A percentile compares a stretch with the other conserved stretches of the same genome.
Evolutionary conservation across 2,888 invertebrate genomes (phyloP).

Genomic region (Drosophila heteroneura): DNA sequence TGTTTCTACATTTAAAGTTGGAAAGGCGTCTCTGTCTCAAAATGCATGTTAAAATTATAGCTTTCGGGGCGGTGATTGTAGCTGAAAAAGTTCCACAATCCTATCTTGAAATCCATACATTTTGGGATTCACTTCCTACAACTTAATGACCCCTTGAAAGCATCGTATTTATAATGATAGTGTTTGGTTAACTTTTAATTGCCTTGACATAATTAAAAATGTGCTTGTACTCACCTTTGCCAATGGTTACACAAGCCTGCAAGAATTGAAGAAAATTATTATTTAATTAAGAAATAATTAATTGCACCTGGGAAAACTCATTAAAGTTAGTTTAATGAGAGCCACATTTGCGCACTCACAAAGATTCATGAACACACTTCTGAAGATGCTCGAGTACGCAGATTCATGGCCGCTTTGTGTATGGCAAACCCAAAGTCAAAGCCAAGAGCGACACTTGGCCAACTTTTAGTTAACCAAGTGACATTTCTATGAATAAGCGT

Average conservation of each 20-base stretch:
- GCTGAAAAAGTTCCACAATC: neutral
- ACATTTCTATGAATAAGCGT: conserved; percentile 31
- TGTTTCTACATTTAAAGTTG: neutral
- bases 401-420: conserved; percentile 54
- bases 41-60: no score
- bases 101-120: neutral
- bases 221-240: conserved; percentile 47
- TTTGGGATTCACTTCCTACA: neutral
- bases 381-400: conserved; percentile 26
- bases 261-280: conserved; percentile 34
- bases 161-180: neutral
- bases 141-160: neutral
- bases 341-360: conserved; percentile 3
- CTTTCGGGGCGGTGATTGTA: neutral
- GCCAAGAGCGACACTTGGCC: conserved; percentile 54
- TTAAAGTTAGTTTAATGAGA: neutral
- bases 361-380: neutral
- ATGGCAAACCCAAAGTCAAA: conserved; percentile 42
- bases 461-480: conserved; percentile 43
- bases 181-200: neutral
- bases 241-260: conserved; percentile 43
- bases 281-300: conserved; percentile 36
- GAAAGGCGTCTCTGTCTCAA: neutral
- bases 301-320: conserved; percentile 4
- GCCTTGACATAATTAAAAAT: neutral